Evolutionary conservation across 2,797 vertebrate genomes (phyloP).

Genomic region (Chromis chromis): DNA sequence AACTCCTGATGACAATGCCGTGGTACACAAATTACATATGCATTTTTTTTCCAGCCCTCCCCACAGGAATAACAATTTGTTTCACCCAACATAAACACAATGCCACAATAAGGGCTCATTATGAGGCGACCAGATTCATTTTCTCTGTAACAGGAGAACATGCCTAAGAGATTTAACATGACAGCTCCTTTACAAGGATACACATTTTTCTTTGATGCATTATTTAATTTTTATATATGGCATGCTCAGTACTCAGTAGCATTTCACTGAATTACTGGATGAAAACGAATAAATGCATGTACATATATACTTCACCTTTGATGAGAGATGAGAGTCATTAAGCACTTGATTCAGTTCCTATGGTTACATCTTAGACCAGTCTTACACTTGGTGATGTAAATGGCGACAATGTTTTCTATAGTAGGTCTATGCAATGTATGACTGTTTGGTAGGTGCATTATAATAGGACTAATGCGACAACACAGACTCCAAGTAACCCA

Average conservation of each 20-base stretch:
- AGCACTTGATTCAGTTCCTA: slow-evolving; percentile 44
- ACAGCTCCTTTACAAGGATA: slow-evolving; percentile 72
- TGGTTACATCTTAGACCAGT: slow-evolving; percentile 45
- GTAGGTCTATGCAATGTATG: slow-evolving; percentile 4
- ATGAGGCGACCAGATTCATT: slow-evolving; percentile 76
- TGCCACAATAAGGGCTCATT: slow-evolving; percentile 77
- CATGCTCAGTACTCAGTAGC: slow-evolving; percentile 25
- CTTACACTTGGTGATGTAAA: slow-evolving; percentile 8
- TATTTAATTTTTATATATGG: slow-evolving; percentile 62
- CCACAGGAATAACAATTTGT: slow-evolving; percentile 75
- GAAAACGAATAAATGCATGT: slow-evolving; percentile 26
- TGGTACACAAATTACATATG: slow-evolving; percentile 72
- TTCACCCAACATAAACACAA: slow-evolving; percentile 77
- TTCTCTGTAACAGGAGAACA: slow-evolving; percentile 73
- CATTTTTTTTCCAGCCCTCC: slow-evolving; percentile 54
- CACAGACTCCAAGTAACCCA: slow-evolving; percentile 38
- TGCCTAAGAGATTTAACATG: slow-evolving; percentile 72
- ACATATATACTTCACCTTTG: slow-evolving; percentile 31
- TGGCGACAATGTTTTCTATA: background rate
- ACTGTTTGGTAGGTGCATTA: slow-evolving; percentile 22
- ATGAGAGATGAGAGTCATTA: slow-evolving; percentile 50
- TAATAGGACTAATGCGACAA: slow-evolving; percentile 31
- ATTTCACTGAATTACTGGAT: slow-evolving; percentile 44
- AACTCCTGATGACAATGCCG: slow-evolving; percentile 70
- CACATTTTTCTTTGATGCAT: slow-evolving; percentile 75